Percentiles rank a stretch among this genome's conserved stretches.
phyloP scores from a whole-genome alignment of 1,140 invertebrate genomes.

The Diachasmimorpha longicaudata region DNA sequence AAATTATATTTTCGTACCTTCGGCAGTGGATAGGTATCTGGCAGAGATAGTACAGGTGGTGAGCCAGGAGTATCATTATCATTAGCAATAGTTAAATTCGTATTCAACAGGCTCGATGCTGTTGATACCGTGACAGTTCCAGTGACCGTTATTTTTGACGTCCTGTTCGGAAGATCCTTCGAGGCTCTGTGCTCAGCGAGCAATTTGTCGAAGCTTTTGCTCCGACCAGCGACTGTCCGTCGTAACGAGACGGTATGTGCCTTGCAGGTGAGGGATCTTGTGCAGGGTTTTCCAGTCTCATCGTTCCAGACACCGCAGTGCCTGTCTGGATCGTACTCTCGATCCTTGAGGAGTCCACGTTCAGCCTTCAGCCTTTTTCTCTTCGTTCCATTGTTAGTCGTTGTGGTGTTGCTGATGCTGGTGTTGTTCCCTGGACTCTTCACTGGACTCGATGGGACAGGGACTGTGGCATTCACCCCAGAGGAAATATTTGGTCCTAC shows the following conservation, averaged over 20 bases:
- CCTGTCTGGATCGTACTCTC: slow-evolving; percentile 81
- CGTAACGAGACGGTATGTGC: slow-evolving; percentile 79
- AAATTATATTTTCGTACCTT: slow-evolving; percentile 44
- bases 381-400: slow-evolving; percentile 51
- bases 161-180: slow-evolving; percentile 61
- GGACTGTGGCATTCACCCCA: neutral
- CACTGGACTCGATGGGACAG: slow-evolving; percentile 43
- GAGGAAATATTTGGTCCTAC: slow-evolving; percentile 38
- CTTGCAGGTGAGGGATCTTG: slow-evolving; percentile 83
- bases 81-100: slow-evolving; percentile 20
- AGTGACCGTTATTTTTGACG: slow-evolving; percentile 47
- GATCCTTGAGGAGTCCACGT: slow-evolving; percentile 69
- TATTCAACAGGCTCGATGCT: slow-evolving; percentile 17
- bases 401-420: neutral
- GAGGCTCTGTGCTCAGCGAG: slow-evolving; percentile 77
- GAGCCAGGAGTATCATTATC: slow-evolving; percentile 54
- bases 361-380: slow-evolving; percentile 65
- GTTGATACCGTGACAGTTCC: slow-evolving; percentile 39
- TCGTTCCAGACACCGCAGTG: slow-evolving; percentile 80
- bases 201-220: slow-evolving; percentile 80
- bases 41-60: slow-evolving; percentile 58
- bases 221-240: slow-evolving; percentile 74
- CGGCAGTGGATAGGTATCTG: slow-evolving; percentile 60
- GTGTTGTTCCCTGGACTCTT: slow-evolving; percentile 45
- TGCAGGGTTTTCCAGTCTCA: slow-evolving; percentile 76